A percentile compares a stretch with the other conserved stretches of the same genome.
Conservation (phyloP, 2,888 invertebrate genomes). For the Nemurella pictetii region DNA sequence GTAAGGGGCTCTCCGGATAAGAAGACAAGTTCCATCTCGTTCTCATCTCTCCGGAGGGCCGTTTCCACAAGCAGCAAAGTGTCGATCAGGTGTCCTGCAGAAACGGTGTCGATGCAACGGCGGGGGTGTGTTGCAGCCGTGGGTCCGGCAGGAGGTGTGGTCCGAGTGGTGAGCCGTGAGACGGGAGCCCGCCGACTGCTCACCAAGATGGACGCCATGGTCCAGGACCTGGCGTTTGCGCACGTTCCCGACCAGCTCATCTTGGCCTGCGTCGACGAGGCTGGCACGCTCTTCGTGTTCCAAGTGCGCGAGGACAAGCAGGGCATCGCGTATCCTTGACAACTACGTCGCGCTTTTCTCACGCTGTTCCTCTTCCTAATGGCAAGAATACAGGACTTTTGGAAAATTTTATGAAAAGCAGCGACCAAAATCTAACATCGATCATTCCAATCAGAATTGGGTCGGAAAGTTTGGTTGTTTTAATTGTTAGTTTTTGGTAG, state of each 20-base stretch:
- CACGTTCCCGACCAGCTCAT: constrained; percentile 76
- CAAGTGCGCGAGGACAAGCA: constrained; percentile 67
- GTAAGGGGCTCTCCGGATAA: not conserved
- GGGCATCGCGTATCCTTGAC: constrained; percentile 59
- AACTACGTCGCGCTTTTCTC: not conserved
- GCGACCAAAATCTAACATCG: too few relatives aligned
- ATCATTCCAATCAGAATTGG: too few relatives aligned
- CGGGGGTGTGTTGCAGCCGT: constrained; percentile 40
- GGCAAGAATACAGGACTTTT: too few relatives aligned
- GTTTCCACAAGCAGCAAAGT: not conserved
- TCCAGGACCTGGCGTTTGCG: constrained; percentile 92
- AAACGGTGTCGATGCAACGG: too few relatives aligned
- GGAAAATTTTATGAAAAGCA: too few relatives aligned
- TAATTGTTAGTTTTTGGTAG: too few relatives aligned
- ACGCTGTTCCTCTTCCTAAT: too few relatives aligned
- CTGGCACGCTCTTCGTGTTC: constrained; percentile 81
- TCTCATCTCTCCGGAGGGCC: not conserved
- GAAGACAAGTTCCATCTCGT: not conserved
- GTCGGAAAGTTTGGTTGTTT: too few relatives aligned
- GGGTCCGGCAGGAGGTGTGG: constrained; percentile 64
- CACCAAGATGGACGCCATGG: constrained; percentile 83
- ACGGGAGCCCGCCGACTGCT: constrained; percentile 76
- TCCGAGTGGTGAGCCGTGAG: constrained; percentile 80
- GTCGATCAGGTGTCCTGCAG: not conserved
- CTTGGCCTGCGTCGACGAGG: constrained; percentile 85